phyloP scores from a whole-genome alignment of 2,888 invertebrate species.

The Megaustenia siamemsis region DNA sequence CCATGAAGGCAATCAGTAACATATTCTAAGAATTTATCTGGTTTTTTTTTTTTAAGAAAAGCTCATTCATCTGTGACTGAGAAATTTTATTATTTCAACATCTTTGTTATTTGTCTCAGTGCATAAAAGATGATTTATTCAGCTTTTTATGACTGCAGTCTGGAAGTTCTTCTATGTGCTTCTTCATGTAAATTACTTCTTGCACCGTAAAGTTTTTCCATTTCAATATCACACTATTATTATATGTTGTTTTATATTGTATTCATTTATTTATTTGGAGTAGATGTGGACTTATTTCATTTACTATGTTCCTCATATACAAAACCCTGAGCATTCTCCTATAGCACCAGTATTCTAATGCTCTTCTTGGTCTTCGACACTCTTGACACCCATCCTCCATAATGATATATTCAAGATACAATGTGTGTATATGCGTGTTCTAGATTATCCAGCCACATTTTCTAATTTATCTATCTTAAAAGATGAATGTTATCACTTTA shows the following conservation, averaged over 20 bases:
- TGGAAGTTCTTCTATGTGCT: neutral
- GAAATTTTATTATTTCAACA: neutral
- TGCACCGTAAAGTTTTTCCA: neutral
- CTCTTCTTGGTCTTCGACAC: neutral
- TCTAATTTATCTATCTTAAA: too few species aligned
- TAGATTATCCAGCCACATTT: neutral
- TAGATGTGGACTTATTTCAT: neutral
- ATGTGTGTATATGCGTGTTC: neutral
- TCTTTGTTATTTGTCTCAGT: neutral
- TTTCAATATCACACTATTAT: neutral
- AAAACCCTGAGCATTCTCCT: neutral
- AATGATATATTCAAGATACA: neutral
- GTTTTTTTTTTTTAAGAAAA: neutral
- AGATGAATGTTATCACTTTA: too few species aligned
- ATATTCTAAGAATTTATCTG: neutral
- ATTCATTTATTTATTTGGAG: neutral
- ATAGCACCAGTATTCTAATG: slow-evolving; percentile 13
- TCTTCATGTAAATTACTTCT: neutral
- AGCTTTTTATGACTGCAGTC: neutral
- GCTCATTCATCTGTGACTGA: neutral
- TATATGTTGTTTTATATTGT: neutral
- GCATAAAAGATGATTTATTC: neutral
- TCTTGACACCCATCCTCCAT: neutral
- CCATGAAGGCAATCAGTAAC: too few species aligned
- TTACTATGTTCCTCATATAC: neutral